phyloP scores from a whole-genome alignment of 2,888 invertebrate species.

The Nineta flava region DNA sequence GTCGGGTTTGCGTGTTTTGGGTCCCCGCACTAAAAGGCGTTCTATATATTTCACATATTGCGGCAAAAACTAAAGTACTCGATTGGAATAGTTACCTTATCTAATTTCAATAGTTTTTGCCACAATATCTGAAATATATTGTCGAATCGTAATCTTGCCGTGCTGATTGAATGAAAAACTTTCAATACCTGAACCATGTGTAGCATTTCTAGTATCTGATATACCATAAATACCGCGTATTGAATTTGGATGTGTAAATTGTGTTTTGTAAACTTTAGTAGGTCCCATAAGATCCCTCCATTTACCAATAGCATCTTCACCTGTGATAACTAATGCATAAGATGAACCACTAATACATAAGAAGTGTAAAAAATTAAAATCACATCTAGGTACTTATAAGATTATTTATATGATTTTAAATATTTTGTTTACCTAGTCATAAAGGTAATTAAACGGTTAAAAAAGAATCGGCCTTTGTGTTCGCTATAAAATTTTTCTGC shows the following conservation, averaged over 20 bases:
- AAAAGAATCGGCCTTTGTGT: conserved; percentile 71
- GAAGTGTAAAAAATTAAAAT: background rate
- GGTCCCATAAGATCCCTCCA: conserved; percentile 84
- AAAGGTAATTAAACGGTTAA: conserved; percentile 61
- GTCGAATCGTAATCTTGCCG: no score
- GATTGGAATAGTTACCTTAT: no score
- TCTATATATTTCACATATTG: background rate
- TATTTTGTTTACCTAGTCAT: conserved; percentile 49
- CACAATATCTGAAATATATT: no score
- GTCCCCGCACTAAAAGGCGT: no score
- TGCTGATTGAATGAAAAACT: background rate
- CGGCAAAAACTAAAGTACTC: no score
- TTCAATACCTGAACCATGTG: conserved; percentile 74
- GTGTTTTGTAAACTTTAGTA: conserved; percentile 70
- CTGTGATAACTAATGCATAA: conserved; percentile 61
- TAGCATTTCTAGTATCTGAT: conserved; percentile 87
- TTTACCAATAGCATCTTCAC: conserved; percentile 53
- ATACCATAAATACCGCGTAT: conserved; percentile 75
- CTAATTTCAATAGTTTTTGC: no score
- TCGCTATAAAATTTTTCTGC: conserved; percentile 69
- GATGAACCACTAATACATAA: conserved; percentile 59
- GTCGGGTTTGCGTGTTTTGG: no score
- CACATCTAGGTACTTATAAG: background rate
- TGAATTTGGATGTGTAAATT: conserved; percentile 58
- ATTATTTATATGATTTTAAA: background rate